Evolutionary conservation across 2,888 invertebrate genomes (phyloP), one percentile per base, ranked within the genome.

Genomic region (Chironomus riparius): DNA sequence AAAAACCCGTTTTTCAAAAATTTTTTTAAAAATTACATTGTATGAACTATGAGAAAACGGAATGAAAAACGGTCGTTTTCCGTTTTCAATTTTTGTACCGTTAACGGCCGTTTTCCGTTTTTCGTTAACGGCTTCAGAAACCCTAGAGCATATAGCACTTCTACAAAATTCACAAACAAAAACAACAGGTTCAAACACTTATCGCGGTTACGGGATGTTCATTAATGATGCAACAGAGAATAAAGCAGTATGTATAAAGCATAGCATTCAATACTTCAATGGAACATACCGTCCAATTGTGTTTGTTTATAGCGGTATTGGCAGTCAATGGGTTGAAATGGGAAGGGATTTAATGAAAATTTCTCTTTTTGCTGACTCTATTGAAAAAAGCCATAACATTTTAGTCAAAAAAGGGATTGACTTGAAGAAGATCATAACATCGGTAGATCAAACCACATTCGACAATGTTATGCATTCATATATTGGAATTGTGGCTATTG

Each of bases 241-340:
- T 15, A 70, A 71, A 18, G 75, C 75, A 3, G 22, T 5, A 1
- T 81, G 83, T 0, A 78, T 85, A 0, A 80, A 85, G 0, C 85
- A 85, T 12, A 85, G 87, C 18, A 81, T 86, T 38, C 84, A 87
- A 78, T 86, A 87, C 81, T 87, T 86, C 82, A 85, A 87, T 0
- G 88, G 87, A 0, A 84, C 85, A 0, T 85, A 85, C 62, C 86
- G 89, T 2, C 91, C 93, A 0, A 85, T 94, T 0, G 94, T 93
- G 91, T 93, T 91, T 81, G 88, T 93, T 71, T 95, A 94, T 85
- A 91, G 94, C 56, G 94, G 94, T 62, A 91, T 94, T 91, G 92
- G 92, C 6, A 89, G 91, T 0, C 92, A 93, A 80, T 93, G 93
- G 92, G 84, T 88, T 15, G 90, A 90, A 77, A 92, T 94, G 91